A percentile compares a stretch with the other conserved stretches of the same genome.
Conservation (phyloP, 1,140 invertebrate species). For the Ylistrum balloti region DNA sequence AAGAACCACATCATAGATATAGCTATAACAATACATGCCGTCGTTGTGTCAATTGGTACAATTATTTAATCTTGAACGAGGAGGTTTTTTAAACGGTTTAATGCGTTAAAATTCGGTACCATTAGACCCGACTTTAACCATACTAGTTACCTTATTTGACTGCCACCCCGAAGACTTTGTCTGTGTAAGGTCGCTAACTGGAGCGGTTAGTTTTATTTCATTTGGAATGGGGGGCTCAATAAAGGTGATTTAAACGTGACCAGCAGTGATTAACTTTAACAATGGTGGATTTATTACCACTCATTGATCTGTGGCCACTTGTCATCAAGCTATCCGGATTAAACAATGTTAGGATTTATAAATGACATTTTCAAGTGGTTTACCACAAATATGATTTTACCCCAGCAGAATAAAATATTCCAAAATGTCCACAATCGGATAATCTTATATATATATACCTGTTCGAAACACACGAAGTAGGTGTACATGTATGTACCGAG, state of each 20-base stretch:
- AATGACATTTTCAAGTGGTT: background rate
- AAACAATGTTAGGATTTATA: background rate
- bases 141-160: too few relatives aligned
- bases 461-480: background rate
- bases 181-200: background rate
- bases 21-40: too few relatives aligned
- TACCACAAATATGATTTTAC: background rate
- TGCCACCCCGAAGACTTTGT: background rate
- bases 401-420: background rate
- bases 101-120: too few relatives aligned
- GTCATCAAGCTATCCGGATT: background rate
- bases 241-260: background rate
- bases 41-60: too few relatives aligned
- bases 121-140: too few relatives aligned
- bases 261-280: too few relatives aligned
- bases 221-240: background rate
- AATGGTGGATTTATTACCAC: too few relatives aligned
- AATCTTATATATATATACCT: background rate
- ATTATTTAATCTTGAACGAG: too few relatives aligned
- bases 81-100: too few relatives aligned
- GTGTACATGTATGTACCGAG: background rate
- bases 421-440: background rate
- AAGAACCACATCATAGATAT: too few relatives aligned
- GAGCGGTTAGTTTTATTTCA: background rate
- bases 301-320: too few relatives aligned